Evolutionary conservation across 2,113 vertebrate genomes (phyloP), one percentile per base, ranked within the genome.

Genomic region (Cololabis saira): DNA sequence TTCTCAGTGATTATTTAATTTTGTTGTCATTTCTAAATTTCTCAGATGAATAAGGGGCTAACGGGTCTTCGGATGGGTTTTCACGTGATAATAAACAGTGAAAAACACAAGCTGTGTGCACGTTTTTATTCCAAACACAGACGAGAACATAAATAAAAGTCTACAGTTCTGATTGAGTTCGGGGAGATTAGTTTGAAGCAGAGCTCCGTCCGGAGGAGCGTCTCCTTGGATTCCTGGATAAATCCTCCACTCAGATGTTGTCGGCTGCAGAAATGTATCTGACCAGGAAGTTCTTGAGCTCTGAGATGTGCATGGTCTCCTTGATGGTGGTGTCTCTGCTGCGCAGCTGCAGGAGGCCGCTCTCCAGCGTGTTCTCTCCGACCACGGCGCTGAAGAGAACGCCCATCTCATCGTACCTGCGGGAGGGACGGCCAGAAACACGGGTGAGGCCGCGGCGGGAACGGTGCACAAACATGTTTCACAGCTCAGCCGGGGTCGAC

Each of bases 351-450:
- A 98, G 81, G 45, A 99, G 91, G 27, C 97, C 97, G 3, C 78
- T 98, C 85, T 98, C 96, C 67, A 98, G 79, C 0, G 97, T 98
- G 60, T 81, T 85, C 54, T 98, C 96, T 45, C 85, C 93, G 60
- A 98, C 65, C 84, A 96, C 60, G 64, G 95, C 59, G 1, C 89
- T 95, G 90, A 99, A 98, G 44, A 96, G 93, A 83, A 99, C 84
- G 0, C 96, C 94, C 97, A 98, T 99, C 89, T 98, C 96, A 82
- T 99, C 97, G 0, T 98, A 99, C 80, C 97, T 99, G 76, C 11
- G 77, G 44, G 1, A 18, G 27, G 67, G n/a, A 53, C 43, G 73
- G n/a, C n/a, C 5, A 74, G 9, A 49, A 5, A 68, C 7, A 48
- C 5, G 22, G 3, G 15, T 47, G 12, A 70, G 7, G 2, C 12